phyloP scores from a whole-genome alignment of 92 coral and sea anemone genomes.

The Muricea muricata region DNA sequence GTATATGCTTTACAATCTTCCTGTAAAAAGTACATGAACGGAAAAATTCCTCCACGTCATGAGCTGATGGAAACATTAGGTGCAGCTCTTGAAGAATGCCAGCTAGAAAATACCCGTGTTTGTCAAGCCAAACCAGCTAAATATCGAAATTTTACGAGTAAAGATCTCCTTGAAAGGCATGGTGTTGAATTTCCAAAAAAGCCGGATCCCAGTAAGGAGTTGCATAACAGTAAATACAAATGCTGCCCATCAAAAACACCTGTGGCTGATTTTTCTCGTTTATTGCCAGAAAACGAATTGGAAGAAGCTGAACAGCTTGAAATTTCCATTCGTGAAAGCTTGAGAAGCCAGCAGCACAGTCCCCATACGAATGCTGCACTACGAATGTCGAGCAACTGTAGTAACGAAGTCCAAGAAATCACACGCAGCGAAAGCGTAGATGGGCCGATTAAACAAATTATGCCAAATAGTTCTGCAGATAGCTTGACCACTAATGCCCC shows the following conservation, averaged over 20 bases:
- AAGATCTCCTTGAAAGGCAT: slow-evolving; percentile 8
- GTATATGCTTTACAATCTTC: not conserved
- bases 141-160: slow-evolving; percentile 40
- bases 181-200: slow-evolving; percentile 43
- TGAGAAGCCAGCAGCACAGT: too few species aligned
- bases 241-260: not conserved
- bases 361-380: too few species aligned
- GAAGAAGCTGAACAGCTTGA: slow-evolving; percentile 59
- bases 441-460: too few species aligned
- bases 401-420: too few species aligned
- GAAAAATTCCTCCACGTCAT: not conserved
- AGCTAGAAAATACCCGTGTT: not conserved
- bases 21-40: not conserved
- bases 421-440: too few species aligned
- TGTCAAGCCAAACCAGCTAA: not conserved
- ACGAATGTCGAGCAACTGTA: too few species aligned
- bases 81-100: not conserved
- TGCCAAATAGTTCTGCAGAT: not conserved
- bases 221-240: not conserved
- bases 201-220: not conserved
- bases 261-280: slow-evolving; percentile 21
- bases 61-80: not conserved
- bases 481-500: not conserved
- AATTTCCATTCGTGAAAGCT: slow-evolving; percentile 46
- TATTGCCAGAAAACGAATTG: slow-evolving; percentile 36